Conservation (phyloP, 2,888 invertebrate genomes). For the Zhuqinia jingwanae region DNA sequence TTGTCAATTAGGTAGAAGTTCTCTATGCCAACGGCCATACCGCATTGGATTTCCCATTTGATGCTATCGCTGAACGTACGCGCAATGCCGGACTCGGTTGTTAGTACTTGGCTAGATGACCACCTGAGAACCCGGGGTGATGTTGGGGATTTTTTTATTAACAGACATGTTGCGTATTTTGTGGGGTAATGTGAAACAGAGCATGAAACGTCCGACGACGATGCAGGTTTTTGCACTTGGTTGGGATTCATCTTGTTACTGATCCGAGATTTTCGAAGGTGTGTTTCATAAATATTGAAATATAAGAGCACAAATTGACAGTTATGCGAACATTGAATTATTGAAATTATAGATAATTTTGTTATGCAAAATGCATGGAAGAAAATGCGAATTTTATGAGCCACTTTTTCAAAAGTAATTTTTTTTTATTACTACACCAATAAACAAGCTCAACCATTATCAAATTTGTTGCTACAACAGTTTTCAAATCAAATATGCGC, state of each 20-base stretch:
- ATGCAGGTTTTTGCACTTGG: background rate
- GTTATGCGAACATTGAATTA: background rate
- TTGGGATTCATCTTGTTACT: too few relatives aligned
- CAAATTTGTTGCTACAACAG: too few relatives aligned
- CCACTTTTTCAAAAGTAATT: too few relatives aligned
- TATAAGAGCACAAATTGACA: background rate
- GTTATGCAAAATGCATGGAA: too few relatives aligned
- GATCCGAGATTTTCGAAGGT: too few relatives aligned
- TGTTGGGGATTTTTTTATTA: background rate
- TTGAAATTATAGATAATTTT: too few relatives aligned
- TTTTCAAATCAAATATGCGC: too few relatives aligned
- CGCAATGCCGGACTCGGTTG: conserved; percentile 20
- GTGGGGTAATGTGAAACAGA: background rate
- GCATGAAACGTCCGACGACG: background rate
- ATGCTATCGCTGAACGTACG: background rate
- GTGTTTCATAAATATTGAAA: too few relatives aligned
- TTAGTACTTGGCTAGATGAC: too few relatives aligned
- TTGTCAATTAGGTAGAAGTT: background rate
- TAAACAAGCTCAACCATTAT: too few relatives aligned
- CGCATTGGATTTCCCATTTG: background rate
- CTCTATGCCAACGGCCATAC: conserved; percentile 17
- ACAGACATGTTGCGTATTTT: background rate
- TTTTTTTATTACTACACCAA: too few relatives aligned
- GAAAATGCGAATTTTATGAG: too few relatives aligned
- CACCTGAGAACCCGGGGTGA: conserved; percentile 10